A percentile compares a stretch with the other conserved stretches of the same genome.
These are phyloP conservation scores for Trogon melanurus DNA, from an alignment of 2,113 vertebrate species.

Conservation along the genomic window DNA sequence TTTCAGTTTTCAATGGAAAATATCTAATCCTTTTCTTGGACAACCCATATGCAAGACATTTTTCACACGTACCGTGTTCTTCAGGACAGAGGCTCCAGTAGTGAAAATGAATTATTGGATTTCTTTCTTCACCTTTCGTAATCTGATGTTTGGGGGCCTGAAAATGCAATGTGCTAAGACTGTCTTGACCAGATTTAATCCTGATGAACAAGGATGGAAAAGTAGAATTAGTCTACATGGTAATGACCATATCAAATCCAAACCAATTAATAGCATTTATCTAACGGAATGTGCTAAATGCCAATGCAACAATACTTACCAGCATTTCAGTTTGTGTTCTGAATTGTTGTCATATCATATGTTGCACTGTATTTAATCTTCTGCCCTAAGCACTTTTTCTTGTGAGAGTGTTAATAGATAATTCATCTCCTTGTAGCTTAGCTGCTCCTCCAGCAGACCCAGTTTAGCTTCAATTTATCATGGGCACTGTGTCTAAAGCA, in stretches of 20 bases:
- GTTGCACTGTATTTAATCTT: not conserved
- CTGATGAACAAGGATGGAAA: not conserved
- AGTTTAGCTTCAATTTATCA: not conserved
- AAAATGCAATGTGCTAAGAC: not conserved
- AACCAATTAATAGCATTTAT: constrained; percentile 3
- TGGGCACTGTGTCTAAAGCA: not conserved
- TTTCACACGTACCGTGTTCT: not conserved
- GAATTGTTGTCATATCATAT: not conserved
- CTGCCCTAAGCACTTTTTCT: not conserved
- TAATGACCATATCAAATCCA: not conserved
- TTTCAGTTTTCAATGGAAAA: not conserved
- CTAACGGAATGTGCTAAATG: not conserved
- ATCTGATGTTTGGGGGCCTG: not conserved
- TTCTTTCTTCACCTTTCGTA: not conserved
- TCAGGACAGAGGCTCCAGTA: not conserved
- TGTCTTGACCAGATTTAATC: not conserved
- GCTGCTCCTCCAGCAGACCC: not conserved
- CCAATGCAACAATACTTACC: not conserved
- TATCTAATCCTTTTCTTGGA: not conserved
- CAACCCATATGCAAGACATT: not conserved
- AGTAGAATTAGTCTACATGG: not conserved
- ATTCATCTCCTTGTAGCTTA: not conserved
- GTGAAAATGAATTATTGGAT: not conserved
- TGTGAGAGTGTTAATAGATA: not conserved
- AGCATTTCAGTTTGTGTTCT: not conserved